Evolutionary conservation across 1,140 invertebrate genomes (phyloP).

Genomic region (Microplitis mediator): DNA sequence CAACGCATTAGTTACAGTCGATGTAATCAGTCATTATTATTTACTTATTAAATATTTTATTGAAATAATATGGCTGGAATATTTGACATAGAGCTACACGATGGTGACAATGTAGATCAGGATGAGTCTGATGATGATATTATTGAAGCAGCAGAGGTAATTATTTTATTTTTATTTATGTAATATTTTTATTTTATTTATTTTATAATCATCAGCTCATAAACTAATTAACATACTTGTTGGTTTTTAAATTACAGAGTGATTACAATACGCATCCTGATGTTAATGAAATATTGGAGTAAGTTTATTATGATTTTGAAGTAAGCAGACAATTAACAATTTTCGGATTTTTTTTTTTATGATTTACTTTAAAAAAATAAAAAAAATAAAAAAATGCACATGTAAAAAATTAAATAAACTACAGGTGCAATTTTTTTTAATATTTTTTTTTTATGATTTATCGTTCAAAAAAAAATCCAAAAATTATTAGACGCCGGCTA

Average conservation of each 20-base stretch:
- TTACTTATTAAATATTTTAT: not conserved
- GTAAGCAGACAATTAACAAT: no score
- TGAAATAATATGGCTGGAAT: constrained; percentile 75
- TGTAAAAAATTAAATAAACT: not conserved
- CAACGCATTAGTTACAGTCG: constrained; percentile 29
- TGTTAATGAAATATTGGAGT: constrained; percentile 78
- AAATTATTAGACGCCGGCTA: no score
- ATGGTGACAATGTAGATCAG: constrained; percentile 68
- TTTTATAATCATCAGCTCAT: not conserved
- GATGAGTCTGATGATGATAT: constrained; percentile 84
- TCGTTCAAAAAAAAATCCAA: no score
- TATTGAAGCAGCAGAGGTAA: constrained; percentile 78
- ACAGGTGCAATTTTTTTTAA: not conserved
- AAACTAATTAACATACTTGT: constrained; percentile 42
- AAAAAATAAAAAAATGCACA: not conserved
- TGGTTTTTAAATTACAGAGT: constrained; percentile 64
- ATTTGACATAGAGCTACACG: constrained; percentile 89
- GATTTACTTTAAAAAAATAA: not conserved
- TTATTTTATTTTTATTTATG: no score
- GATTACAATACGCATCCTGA: constrained; percentile 78
- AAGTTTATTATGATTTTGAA: constrained; percentile 61
- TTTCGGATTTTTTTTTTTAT: not conserved
- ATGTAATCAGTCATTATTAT: constrained; percentile 40
- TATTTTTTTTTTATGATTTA: no score
- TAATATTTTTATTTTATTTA: not conserved